Evolutionary conservation across 2,888 invertebrate species (phyloP).

Genomic region (Podabrus alpinus): DNA sequence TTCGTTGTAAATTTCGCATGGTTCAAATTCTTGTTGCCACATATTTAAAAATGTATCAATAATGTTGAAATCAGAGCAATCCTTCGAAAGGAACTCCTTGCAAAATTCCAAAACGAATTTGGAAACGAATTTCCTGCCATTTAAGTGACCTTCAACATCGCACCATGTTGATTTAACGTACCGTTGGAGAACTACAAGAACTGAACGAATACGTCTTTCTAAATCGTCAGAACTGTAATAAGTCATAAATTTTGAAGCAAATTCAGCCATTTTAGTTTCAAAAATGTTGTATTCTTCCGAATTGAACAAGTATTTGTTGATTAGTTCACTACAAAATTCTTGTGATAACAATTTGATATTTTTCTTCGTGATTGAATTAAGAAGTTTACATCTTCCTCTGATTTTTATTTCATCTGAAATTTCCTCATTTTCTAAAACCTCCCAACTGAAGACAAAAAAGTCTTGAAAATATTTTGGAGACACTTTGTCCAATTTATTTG

Average conservation of each 20-base stretch:
- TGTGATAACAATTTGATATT: neutral
- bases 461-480: neutral
- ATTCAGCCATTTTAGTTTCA: neutral
- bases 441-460: slow-evolving; percentile 5
- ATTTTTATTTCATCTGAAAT: neutral
- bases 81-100: neutral
- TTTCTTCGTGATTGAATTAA: neutral
- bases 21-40: neutral
- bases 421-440: neutral
- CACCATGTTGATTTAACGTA: neutral
- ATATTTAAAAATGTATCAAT: neutral
- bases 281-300: neutral
- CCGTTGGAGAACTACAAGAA: neutral
- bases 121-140: neutral
- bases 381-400: neutral
- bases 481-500: neutral
- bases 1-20: neutral
- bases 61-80: neutral
- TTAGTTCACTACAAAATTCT: neutral
- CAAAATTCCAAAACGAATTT: slow-evolving; percentile 6
- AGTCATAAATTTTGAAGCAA: neutral
- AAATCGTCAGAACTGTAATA: neutral
- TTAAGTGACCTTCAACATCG: neutral
- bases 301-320: neutral
- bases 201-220: neutral